A percentile compares a stretch with the other conserved stretches of the same genome.
Conservation (phyloP, 2,888 invertebrate species). For the Lasioglossum calceatum region DNA sequence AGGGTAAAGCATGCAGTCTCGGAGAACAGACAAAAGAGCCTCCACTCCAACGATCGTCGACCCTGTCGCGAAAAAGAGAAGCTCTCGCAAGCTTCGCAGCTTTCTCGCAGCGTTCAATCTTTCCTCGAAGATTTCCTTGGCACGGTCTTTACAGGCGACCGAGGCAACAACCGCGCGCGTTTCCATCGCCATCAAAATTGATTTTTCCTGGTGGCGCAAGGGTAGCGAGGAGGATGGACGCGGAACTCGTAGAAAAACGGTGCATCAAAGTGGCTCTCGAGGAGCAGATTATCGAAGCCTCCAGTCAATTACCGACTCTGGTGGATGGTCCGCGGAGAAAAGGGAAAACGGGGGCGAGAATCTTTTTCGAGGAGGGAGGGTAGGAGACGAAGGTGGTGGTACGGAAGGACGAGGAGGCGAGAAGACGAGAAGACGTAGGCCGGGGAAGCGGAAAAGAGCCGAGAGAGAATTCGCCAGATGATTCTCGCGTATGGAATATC, state of each 20-base stretch:
- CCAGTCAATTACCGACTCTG: slow-evolving; percentile 63
- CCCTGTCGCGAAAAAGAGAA: neutral
- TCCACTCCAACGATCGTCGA: neutral
- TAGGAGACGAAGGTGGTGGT: too few relatives aligned
- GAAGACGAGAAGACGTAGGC: neutral
- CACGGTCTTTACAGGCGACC: neutral
- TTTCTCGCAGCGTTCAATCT: neutral
- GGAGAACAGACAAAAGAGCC: neutral
- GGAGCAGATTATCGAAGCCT: slow-evolving; percentile 55
- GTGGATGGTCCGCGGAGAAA: neutral
- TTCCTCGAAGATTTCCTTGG: slow-evolving; percentile 12
- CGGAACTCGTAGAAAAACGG: slow-evolving; percentile 26
- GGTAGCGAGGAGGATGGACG: neutral
- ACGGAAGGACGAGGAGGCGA: neutral
- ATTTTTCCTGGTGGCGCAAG: slow-evolving; percentile 44
- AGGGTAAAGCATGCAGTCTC: neutral
- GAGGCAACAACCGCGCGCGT: slow-evolving; percentile 1
- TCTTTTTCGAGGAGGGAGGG: neutral
- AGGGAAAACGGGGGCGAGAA: slow-evolving; percentile 12
- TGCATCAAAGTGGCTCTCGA: slow-evolving; percentile 62
- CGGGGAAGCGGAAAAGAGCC: slow-evolving; percentile 22
- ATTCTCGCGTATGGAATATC: slow-evolving; percentile 57
- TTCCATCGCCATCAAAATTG: slow-evolving; percentile 46
- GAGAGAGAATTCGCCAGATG: slow-evolving; percentile 44
- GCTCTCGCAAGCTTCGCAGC: neutral